Evolutionary conservation across 1,140 invertebrate species (phyloP).

Genomic region (Megathymus violae): DNA sequence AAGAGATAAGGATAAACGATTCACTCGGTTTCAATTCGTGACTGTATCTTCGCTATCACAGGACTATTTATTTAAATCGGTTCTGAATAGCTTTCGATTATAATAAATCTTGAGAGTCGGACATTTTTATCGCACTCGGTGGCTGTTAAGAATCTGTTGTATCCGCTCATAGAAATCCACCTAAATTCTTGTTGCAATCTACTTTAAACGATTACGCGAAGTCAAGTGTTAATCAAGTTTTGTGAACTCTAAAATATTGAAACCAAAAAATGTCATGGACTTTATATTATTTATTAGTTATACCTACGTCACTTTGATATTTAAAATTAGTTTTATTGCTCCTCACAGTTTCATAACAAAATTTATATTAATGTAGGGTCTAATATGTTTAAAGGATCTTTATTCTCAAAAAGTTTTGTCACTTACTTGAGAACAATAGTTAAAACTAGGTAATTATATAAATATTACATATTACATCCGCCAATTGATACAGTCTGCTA

Average conservation of each 20-base stretch:
- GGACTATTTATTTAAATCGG: constrained; percentile 64
- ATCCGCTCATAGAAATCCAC: constrained; percentile 37
- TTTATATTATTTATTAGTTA: too few species aligned
- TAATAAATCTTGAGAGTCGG: constrained; percentile 57
- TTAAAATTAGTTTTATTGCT: too few species aligned
- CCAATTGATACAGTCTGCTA: too few species aligned
- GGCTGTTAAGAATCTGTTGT: constrained; percentile 41
- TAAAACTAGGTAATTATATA: too few species aligned
- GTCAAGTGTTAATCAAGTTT: not conserved
- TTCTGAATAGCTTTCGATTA: constrained; percentile 56
- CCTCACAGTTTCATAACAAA: too few species aligned
- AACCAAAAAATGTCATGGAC: too few species aligned
- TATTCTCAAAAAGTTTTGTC: too few species aligned
- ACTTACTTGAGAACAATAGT: too few species aligned
- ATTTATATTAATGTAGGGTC: too few species aligned
- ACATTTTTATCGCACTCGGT: constrained; percentile 61
- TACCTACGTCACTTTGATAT: not conserved
- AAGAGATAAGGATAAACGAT: constrained; percentile 26
- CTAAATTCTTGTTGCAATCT: constrained; percentile 8
- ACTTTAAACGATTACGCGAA: too few species aligned
- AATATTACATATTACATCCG: too few species aligned
- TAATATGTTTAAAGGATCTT: too few species aligned
- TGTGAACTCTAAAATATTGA: not conserved
- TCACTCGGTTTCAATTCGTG: constrained; percentile 45
- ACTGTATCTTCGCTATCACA: constrained; percentile 53